Base-by-base conservation (phyloP, 2,113 vertebrate species). In the Oryzias celebensis region DNA sequence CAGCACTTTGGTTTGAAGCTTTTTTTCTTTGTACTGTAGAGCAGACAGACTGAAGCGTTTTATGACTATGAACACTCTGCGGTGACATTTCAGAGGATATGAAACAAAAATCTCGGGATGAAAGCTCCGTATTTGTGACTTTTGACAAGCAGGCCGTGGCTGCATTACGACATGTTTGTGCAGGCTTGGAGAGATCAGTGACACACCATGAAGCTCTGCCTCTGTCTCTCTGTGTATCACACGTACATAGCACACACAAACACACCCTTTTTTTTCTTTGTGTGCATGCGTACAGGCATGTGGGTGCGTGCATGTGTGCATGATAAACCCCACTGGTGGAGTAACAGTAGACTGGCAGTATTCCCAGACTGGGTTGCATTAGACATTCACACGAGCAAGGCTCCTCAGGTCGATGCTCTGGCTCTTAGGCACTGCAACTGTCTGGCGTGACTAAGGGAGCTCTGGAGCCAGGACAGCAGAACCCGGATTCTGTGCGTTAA, bases 281-380 rank as follows among this genome's bases (percentile, higher is more conserved):
- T 73, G 61, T 66, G 42, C 60, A 49, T 66, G 65, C 64, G 52
- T 71, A 49, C 59, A 31, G 54, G 70, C 62, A 67, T 85, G 75
- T 83, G 75, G 46, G 85, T 71, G 74, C 77, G 71, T 68, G 73
- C 53, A 61, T 85, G 81, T 85, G 77, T 85, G 77, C 68, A 74
- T 85, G 85, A 82, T 87, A 82, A 88, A 89, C 76, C 82, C 83
- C 80, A 85, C 76, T 87, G 74, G 77, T 82, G 81, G 75, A 85
- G 85, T 84, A 90, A 88, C 85, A 88, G 86, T 83, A 83, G 81
- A 86, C 88, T 88, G 88, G 89, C 88, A 86, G 77, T 80, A 80
- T 87, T 91, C 87, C 88, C 89, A 90, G 88, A 89, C 80, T 75
- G 84, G 70, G 75, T 79, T 84, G 85, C 82, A 87, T 87, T 89